Conservation (phyloP, 2,888 invertebrate species). For the Drosophila leonis region DNA sequence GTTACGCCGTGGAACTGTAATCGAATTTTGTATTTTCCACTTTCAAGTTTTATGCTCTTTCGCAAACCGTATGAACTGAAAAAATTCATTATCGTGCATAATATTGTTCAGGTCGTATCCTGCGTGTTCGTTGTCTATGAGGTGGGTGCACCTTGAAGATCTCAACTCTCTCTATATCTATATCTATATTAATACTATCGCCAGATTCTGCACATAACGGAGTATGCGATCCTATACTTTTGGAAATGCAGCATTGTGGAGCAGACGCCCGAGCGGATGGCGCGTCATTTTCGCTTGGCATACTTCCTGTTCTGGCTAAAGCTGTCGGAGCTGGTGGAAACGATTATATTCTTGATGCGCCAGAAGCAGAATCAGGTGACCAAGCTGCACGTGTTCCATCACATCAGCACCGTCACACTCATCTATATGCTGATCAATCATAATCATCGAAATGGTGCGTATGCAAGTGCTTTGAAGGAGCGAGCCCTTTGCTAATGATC, state of each 20-base stretch:
- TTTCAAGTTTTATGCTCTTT: conserved; percentile 88
- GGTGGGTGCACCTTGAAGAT: conserved; percentile 51
- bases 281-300: conserved; percentile 83
- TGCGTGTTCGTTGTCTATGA: conserved; percentile 74
- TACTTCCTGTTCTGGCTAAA: conserved; percentile 90
- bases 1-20: conserved; percentile 3
- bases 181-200: neutral
- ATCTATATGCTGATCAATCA: conserved; percentile 88
- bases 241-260: conserved; percentile 66
- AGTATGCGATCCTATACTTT: conserved; percentile 54
- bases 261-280: conserved; percentile 41
- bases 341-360: conserved; percentile 90
- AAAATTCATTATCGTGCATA: conserved; percentile 90
- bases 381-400: conserved; percentile 91
- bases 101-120: conserved; percentile 90
- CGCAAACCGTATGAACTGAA: conserved; percentile 89
- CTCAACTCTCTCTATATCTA: neutral
- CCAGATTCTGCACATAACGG: conserved; percentile 69
- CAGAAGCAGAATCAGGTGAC: conserved; percentile 91
- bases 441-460: conserved; percentile 87
- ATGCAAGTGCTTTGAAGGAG: neutral
- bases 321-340: conserved; percentile 89
- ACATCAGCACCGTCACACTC: conserved; percentile 87
- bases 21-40: conserved; percentile 8
- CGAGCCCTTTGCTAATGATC: neutral